Percentiles rank a stretch among this genome's conserved stretches.
phyloP scores from a whole-genome alignment of 2,888 invertebrate species.

The Drosophila neonasuta region DNA sequence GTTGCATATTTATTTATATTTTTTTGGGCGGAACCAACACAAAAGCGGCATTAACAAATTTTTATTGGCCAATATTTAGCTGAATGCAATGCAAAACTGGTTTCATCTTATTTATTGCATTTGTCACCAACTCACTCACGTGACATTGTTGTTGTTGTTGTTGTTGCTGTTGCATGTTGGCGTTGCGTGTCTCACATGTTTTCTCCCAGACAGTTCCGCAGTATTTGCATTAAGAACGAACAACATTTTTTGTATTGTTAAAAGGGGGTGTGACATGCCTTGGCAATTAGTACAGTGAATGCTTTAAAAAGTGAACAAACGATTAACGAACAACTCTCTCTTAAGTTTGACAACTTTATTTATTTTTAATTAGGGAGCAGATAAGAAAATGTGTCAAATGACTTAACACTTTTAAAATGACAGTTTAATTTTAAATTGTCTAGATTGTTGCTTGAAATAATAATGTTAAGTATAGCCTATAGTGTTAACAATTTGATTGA shows the following conservation, averaged over 20 bases:
- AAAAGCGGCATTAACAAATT: constrained; percentile 21
- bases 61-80: constrained; percentile 16
- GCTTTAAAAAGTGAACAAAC: not conserved
- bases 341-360: not conserved
- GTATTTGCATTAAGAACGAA: constrained; percentile 24
- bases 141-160: constrained; percentile 14
- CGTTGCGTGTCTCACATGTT: constrained; percentile 8
- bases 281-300: not conserved
- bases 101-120: constrained; percentile 21
- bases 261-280: constrained; percentile 16
- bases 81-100: constrained; percentile 33
- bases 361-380: not conserved
- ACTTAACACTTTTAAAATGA: not conserved
- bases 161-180: constrained; percentile 29
- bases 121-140: constrained; percentile 22
- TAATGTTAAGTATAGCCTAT: too few relatives aligned
- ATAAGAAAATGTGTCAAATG: not conserved
- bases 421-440: not conserved
- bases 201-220: constrained; percentile 28
- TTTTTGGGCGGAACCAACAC: constrained; percentile 16
- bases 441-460: not conserved
- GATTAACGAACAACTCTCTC: not conserved
- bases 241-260: constrained; percentile 9
- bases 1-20: constrained; percentile 7
- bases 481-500: too few relatives aligned